Base-by-base conservation (phyloP, 1,140 invertebrate species). In the Formica exsecta region DNA sequence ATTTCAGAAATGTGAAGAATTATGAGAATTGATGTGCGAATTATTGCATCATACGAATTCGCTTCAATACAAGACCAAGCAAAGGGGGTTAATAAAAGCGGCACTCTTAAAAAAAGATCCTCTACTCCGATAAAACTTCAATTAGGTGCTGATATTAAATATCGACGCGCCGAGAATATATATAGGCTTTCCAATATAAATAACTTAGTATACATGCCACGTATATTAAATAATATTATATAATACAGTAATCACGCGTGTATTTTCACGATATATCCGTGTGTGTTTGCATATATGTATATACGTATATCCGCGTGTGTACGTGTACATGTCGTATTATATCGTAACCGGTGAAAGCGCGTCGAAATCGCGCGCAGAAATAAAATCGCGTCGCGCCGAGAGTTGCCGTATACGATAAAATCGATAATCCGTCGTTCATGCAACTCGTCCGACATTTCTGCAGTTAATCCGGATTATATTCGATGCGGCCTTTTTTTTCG, bases 341-440 rank as follows among this genome's bases (percentile, higher is more conserved):
- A 83, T 83, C 79, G 79, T 74, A 83, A 86, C 66, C 70, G 32
- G 57, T 73, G 84, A 79, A 79, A 86, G 84, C 86, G 84, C 86
- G 84, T 51, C 79, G 62, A 85, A 79, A 85, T 76, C 73, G 68
- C 76, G 57, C 32, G 57, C 61, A 77, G 85, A 81, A 86, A 88
- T 75, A 88, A 86, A 88, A 88, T 88, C 54, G 80, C 79, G 54
- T n/a, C 11, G 36, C 59, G 38, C 25, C 57, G 61, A 41, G 79
- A 41, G 79, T 74, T 74, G 79, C 79, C 48, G 62, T 70, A 62
- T 83, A 57, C 68, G 77, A 88, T 88, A 81, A 88, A 88, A 86
- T 86, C 87, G 79, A 88, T 88, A 88, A 88, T 88, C 76, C 85
- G 32, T 62, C 76, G 64, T 48, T 62, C 76, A 62, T 83, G 68